Evolutionary conservation across 2,888 invertebrate genomes (phyloP).

Genomic region (Scaptomyza parva): DNA sequence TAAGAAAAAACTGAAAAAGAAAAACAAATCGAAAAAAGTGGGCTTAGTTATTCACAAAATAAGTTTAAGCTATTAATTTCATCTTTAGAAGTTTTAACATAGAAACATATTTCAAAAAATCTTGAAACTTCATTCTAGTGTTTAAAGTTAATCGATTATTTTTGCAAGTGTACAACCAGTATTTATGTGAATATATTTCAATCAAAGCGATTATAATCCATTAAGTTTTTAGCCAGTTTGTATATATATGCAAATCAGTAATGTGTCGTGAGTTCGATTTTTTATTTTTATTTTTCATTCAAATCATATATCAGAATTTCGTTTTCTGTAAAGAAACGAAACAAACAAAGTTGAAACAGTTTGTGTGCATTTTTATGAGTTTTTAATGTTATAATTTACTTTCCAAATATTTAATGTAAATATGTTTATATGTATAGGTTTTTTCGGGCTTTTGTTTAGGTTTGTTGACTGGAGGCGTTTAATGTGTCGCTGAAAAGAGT

Average conservation of each 20-base stretch:
- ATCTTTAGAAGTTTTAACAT: not conserved
- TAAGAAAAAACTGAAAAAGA: no score
- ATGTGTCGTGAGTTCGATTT: slow-evolving; percentile 34
- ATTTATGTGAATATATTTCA: slow-evolving; percentile 41
- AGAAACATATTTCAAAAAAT: not conserved
- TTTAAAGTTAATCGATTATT: not conserved
- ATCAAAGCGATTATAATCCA: slow-evolving; percentile 58
- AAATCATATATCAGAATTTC: slow-evolving; percentile 22
- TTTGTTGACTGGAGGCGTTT: slow-evolving; percentile 49
- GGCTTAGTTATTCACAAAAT: no score
- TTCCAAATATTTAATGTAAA: slow-evolving; percentile 68
- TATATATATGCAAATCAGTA: slow-evolving; percentile 64
- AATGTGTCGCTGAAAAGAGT: slow-evolving; percentile 16
- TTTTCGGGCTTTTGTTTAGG: slow-evolving; percentile 52
- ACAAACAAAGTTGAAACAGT: slow-evolving; percentile 12
- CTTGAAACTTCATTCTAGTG: not conserved
- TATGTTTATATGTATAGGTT: slow-evolving; percentile 13
- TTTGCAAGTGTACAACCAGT: slow-evolving; percentile 17
- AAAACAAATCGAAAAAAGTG: no score
- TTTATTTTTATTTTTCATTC: no score
- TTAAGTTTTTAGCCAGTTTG: slow-evolving; percentile 44
- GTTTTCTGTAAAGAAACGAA: slow-evolving; percentile 21
- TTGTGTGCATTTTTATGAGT: slow-evolving; percentile 51
- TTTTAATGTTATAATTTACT: slow-evolving; percentile 77
- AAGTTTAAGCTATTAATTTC: no score